phyloP scores from a whole-genome alignment of 2,113 vertebrate genomes.

The Pluvialis apricaria region DNA sequence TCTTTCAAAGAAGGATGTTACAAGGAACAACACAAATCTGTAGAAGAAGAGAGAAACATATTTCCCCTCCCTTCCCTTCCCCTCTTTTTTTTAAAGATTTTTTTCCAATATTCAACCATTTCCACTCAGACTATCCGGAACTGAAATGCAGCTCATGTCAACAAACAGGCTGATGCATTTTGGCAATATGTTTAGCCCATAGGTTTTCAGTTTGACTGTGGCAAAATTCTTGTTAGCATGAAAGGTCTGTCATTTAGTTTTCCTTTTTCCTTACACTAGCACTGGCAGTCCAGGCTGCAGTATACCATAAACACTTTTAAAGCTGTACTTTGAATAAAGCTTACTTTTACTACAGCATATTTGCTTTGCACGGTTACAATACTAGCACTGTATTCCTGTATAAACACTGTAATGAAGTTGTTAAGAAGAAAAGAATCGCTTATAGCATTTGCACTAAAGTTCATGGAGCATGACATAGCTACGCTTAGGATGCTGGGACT shows the following conservation, averaged over 20 bases:
- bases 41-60: neutral
- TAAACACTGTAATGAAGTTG: constrained; percentile 27
- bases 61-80: rapidly evolving
- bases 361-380: constrained; percentile 9
- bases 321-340: constrained; percentile 16
- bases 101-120: neutral
- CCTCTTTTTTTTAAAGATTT: neutral
- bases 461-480: constrained; percentile 26
- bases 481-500: neutral
- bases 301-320: neutral
- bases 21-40: neutral
- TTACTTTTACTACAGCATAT: neutral
- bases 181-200: neutral
- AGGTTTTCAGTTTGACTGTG: neutral
- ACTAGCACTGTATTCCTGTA: neutral
- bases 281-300: neutral
- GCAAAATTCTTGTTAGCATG: neutral
- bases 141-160: neutral
- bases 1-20: neutral
- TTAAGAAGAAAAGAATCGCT: neutral
- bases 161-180: neutral
- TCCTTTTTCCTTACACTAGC: neutral
- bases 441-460: neutral
- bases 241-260: neutral
- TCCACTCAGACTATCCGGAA: neutral